phyloP scores from a whole-genome alignment of 2,113 vertebrate species.

The Holacanthus passer region DNA sequence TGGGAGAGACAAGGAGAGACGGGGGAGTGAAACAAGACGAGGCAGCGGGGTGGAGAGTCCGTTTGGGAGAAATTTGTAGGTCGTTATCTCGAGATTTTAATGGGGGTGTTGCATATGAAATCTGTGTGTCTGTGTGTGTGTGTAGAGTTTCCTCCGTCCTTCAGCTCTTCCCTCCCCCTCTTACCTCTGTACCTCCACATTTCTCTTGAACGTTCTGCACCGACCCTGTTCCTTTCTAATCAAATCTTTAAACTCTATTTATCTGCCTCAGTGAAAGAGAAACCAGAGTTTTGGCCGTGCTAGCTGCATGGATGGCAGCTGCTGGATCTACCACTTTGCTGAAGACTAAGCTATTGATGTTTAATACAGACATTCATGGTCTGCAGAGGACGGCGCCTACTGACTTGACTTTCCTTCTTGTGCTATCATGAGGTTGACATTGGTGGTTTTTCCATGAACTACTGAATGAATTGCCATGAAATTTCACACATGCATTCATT shows the following conservation, averaged over 20 bases:
- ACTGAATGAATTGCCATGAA: background rate
- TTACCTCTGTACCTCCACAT: background rate
- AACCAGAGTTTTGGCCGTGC: background rate
- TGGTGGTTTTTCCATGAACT: background rate
- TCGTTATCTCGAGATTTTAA: constrained; percentile 68
- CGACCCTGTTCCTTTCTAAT: background rate
- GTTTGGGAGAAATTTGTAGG: constrained; percentile 67
- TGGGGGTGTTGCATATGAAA: constrained; percentile 53
- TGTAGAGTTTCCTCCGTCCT: background rate
- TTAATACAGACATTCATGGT: background rate
- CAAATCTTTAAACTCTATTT: background rate
- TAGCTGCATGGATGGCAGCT: background rate
- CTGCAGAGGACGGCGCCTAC: background rate
- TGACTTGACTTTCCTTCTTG: background rate
- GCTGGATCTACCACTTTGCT: background rate
- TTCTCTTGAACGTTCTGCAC: background rate
- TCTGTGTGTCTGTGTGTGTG: constrained; percentile 23
- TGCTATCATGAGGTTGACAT: background rate
- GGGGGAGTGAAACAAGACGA: constrained; percentile 50
- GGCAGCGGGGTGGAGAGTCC: constrained; percentile 63
- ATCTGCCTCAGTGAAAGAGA: background rate
- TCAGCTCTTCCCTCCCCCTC: background rate
- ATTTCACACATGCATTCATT: background rate
- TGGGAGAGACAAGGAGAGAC: constrained; percentile 53
- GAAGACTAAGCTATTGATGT: background rate